Evolutionary conservation across 2,113 vertebrate species (phyloP).

Genomic region (Odontesthes bonariensis): DNA sequence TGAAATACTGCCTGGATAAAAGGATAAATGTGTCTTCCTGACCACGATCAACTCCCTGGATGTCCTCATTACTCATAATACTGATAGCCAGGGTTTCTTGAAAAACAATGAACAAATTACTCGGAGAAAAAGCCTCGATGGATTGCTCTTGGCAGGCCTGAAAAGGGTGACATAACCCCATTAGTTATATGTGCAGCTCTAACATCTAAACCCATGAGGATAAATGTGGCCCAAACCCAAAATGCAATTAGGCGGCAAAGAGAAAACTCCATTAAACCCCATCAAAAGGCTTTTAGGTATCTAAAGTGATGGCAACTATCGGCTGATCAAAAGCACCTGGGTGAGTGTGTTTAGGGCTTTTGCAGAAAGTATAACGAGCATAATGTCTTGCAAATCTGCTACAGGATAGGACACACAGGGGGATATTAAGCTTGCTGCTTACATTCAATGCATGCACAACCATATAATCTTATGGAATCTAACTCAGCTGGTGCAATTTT

Average conservation of each 20-base stretch:
- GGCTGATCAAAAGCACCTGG: not conserved
- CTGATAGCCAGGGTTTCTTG: not conserved
- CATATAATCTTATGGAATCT: no score
- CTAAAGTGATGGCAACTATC: not conserved
- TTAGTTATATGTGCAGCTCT: constrained; percentile 1
- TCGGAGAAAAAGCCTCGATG: not conserved
- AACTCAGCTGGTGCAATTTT: no score
- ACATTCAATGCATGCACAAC: no score
- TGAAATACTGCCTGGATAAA: not conserved
- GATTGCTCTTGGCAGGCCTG: not conserved
- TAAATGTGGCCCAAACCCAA: not conserved
- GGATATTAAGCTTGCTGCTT: not conserved
- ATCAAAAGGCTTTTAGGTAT: not conserved
- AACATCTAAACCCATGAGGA: not conserved
- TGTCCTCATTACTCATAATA: not conserved
- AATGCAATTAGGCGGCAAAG: not conserved
- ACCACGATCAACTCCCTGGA: not conserved
- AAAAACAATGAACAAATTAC: not conserved
- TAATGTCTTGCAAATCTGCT: not conserved
- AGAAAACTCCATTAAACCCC: not conserved
- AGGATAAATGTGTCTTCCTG: not conserved
- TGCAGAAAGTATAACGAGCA: not conserved
- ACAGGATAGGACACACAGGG: not conserved
- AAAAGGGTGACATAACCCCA: not conserved
- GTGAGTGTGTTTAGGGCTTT: not conserved